These are phyloP conservation scores for Achlya flavicornis DNA, from an alignment of 2,888 invertebrate species.

Conservation along the genomic window DNA sequence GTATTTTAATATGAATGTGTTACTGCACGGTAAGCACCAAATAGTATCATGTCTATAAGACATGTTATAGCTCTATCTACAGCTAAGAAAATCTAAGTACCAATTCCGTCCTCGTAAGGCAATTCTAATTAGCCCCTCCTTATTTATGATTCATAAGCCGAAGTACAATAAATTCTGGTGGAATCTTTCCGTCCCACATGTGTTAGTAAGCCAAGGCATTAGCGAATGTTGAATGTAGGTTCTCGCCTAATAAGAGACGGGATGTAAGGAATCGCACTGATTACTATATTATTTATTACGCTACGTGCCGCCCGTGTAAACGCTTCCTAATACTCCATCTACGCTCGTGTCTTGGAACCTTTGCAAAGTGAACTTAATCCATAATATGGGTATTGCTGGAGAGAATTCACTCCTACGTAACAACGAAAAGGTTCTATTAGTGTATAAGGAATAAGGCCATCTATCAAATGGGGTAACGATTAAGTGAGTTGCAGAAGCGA, in stretches of 20 bases:
- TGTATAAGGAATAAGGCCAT: conserved; percentile 57
- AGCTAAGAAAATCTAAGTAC: conserved; percentile 54
- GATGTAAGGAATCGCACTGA: conserved; percentile 84
- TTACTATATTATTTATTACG: conserved; percentile 84
- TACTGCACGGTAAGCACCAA: neutral
- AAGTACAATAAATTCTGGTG: conserved; percentile 79
- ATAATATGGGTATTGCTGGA: conserved; percentile 15
- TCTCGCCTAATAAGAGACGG: conserved; percentile 81
- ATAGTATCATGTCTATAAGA: neutral
- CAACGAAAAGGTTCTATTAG: conserved; percentile 58
- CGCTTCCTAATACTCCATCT: conserved; percentile 79
- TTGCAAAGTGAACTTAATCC: conserved; percentile 41
- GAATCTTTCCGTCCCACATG: conserved; percentile 83
- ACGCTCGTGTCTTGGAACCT: conserved; percentile 64
- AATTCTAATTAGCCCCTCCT: conserved; percentile 80
- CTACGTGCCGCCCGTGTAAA: conserved; percentile 82
- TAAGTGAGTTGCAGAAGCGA: conserved; percentile 68
- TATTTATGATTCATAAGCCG: conserved; percentile 84
- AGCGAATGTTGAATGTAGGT: conserved; percentile 82
- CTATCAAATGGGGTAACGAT: conserved; percentile 76
- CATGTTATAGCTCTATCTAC: conserved; percentile 18
- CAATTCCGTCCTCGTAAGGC: conserved; percentile 54
- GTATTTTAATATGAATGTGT: no score
- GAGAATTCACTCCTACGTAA: conserved; percentile 16
- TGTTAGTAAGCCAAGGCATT: conserved; percentile 79